Base-by-base conservation (phyloP, 2,888 invertebrate species). In the Tenthredo notha region DNA sequence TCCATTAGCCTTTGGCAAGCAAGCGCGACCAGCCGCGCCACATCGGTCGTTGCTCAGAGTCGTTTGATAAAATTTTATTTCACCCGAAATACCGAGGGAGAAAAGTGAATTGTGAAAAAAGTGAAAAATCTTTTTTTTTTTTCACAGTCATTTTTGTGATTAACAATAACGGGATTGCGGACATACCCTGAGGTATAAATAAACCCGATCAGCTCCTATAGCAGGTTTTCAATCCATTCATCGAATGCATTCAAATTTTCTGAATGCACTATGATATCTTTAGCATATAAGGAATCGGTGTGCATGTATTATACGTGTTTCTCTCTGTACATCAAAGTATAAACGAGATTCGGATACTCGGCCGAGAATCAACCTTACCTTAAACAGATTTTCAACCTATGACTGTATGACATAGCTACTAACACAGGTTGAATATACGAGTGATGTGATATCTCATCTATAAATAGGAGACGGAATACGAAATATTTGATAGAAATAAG, bases 401-500 rank as follows among this genome's bases (percentile, higher is more conserved):
- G 21, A 61, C 25, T 61, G 25, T 25, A 25, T 61, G 61, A 61
- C 33, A 33, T 33, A 18, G 33, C 5, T 67, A 61, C 61, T 25
- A 12, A 25, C 61, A 25, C 21, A 12, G 21, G 25, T 61, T 25
- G 61, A 21, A 61, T 21, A n/a, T 10, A 33, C 33, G 7, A 6
- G 37, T 7, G 43, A n/a, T 12, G 12, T 21, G 7, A 77, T 50
- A 43, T 77, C 80, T 77, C 80, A 25, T 15, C 80, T 80, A 61
- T 80, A 61, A 80, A 80, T 80, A 58, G 40, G 21, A 80, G 18
- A 15, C 33, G 61, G 25, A 61, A 77, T 29, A 40, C 54, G 80
- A 61, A 80, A 61, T 80, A 40, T 58, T 61, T 40, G 80, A 61
- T 80, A 40, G 80, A 80, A 80, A 80, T 80, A 80, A 18, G 40